phyloP scores from a whole-genome alignment of 2,113 vertebrate genomes.

The Empidonax alnorum region DNA sequence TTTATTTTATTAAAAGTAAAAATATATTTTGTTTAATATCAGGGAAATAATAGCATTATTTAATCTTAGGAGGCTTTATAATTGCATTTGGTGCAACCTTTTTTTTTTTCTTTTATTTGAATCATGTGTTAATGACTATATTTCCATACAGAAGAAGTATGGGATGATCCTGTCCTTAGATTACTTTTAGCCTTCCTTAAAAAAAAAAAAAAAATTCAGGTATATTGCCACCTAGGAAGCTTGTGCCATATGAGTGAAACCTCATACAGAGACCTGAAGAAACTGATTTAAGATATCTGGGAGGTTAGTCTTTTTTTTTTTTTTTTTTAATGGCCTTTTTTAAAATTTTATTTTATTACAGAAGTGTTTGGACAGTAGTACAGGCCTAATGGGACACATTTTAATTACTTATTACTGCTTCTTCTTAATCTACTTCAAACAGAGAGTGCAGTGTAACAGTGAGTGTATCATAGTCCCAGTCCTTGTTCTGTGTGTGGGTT shows the following conservation, averaged over 20 bases:
- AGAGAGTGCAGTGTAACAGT: constrained; percentile 19
- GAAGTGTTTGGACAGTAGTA: not conserved
- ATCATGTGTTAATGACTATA: not conserved
- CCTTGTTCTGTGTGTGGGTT: constrained; percentile 12
- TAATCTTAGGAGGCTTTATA: not conserved
- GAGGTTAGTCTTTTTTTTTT: not conserved
- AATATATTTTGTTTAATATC: not conserved
- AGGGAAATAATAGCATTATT: not conserved
- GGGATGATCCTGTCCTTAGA: not conserved
- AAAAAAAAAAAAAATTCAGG: not conserved
- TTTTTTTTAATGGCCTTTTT: not conserved
- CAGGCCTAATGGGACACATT: not conserved
- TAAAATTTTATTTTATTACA: not conserved
- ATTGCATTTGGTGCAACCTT: not conserved
- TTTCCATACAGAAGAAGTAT: not conserved
- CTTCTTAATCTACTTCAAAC: constrained; percentile 59
- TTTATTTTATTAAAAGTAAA: not conserved
- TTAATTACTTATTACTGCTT: constrained; percentile 28
- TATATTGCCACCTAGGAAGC: not conserved
- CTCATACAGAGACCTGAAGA: not conserved
- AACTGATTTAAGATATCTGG: not conserved
- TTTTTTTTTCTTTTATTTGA: not conserved
- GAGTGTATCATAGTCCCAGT: not conserved
- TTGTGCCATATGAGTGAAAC: not conserved
- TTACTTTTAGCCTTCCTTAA: not conserved